A percentile compares a stretch with the other conserved stretches of the same genome.
Conservation (phyloP, 2,888 invertebrate genomes). For the Venusia cambrica region DNA sequence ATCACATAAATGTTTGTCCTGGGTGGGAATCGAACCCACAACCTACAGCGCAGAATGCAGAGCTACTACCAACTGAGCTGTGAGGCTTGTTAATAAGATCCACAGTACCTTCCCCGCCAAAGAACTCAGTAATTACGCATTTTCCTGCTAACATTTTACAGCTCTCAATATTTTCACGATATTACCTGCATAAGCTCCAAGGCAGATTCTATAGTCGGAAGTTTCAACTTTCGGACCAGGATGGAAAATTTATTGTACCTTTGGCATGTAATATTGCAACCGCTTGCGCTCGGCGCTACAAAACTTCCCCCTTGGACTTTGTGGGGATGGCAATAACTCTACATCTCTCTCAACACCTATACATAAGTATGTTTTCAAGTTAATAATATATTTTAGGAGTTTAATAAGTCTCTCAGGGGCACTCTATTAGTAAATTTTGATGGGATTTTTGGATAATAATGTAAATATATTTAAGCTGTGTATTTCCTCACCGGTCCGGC, state of each 20-base stretch:
- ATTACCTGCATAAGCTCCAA: constrained; percentile 9
- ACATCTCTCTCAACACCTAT: constrained; percentile 13
- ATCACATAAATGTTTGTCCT: too few species aligned
- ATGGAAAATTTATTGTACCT: constrained; percentile 30
- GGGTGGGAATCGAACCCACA: too few species aligned
- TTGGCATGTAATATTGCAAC: constrained; percentile 32
- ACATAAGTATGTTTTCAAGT: constrained; percentile 8
- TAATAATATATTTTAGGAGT: constrained; percentile 3
- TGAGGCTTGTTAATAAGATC: too few species aligned
- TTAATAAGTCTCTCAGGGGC: constrained; percentile 1
- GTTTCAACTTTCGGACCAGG: constrained; percentile 24
- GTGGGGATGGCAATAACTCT: constrained; percentile 15
- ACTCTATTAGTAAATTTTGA: too few species aligned
- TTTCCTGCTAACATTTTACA: constrained; percentile 19
- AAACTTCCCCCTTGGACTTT: constrained; percentile 25
- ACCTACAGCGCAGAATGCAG: too few species aligned
- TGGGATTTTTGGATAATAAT: too few species aligned
- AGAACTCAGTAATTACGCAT: constrained; percentile 16
- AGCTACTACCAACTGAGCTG: too few species aligned
- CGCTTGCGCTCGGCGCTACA: constrained; percentile 21
- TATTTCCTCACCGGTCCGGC: too few species aligned
- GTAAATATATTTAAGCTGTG: too few species aligned
- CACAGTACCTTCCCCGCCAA: constrained; percentile 7
- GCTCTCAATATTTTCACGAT: constrained; percentile 17
- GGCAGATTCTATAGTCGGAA: constrained; percentile 17